Conservation (phyloP, 1,140 invertebrate genomes). For the Pogonus chalceus region DNA sequence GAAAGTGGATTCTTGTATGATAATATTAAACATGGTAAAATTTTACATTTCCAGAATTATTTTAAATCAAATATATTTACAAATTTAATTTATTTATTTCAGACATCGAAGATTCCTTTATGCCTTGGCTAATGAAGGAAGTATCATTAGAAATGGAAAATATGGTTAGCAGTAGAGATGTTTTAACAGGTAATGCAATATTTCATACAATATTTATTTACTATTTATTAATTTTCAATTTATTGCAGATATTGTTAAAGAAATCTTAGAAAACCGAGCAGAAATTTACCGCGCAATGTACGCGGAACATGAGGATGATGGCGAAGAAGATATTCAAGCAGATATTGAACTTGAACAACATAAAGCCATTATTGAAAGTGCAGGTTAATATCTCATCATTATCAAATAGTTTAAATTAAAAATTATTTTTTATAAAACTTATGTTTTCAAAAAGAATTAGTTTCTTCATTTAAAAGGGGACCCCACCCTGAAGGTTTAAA, state of each 20-base stretch:
- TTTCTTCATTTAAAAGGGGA: too few species aligned
- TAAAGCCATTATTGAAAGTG: background rate
- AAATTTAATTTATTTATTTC: slow-evolving; percentile 20
- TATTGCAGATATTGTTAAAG: slow-evolving; percentile 55
- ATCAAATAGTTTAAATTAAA: too few species aligned
- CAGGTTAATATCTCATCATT: background rate
- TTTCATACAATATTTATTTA: background rate
- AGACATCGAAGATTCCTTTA: slow-evolving; percentile 68
- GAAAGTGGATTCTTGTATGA: slow-evolving; percentile 66
- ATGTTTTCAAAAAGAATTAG: too few species aligned
- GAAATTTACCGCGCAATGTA: slow-evolving; percentile 44
- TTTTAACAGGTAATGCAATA: slow-evolving; percentile 53
- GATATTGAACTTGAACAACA: background rate
- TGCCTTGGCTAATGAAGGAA: slow-evolving; percentile 80
- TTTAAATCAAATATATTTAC: background rate
- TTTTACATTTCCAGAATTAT: background rate
- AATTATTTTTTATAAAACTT: too few species aligned
- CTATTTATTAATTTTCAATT: background rate
- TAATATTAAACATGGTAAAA: slow-evolving; percentile 54
- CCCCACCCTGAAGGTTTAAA: too few species aligned
- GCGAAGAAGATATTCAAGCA: background rate
- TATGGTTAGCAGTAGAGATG: slow-evolving; percentile 64
- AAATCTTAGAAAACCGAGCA: slow-evolving; percentile 60
- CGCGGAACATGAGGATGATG: slow-evolving; percentile 23
- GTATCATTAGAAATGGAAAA: slow-evolving; percentile 68